These are phyloP conservation scores for Meda fulgida DNA, from an alignment of 2,797 vertebrate species.

Conservation along the genomic window DNA sequence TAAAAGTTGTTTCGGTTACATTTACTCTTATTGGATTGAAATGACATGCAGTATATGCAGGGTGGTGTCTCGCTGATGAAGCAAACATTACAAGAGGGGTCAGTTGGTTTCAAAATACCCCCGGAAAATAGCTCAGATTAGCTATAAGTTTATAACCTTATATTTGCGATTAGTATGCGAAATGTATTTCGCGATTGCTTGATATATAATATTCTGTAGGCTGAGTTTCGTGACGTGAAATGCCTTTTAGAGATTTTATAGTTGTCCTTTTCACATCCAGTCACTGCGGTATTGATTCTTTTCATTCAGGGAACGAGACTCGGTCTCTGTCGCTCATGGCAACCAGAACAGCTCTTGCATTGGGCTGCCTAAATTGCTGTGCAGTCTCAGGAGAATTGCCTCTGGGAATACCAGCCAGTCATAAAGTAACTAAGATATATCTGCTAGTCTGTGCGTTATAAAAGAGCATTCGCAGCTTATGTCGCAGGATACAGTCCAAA, in stretches of 20 bases:
- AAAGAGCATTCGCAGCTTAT: neutral
- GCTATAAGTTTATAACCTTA: neutral
- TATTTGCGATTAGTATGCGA: neutral
- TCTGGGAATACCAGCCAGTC: slow-evolving; percentile 50
- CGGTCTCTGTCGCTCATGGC: slow-evolving; percentile 73
- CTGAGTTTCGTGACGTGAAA: neutral
- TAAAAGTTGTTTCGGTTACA: neutral
- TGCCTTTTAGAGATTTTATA: neutral
- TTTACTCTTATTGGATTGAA: neutral
- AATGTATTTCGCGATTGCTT: neutral
- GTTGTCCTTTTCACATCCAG: slow-evolving; percentile 69
- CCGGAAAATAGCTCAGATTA: neutral
- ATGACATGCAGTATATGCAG: slow-evolving; percentile 9
- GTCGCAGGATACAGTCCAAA: neutral
- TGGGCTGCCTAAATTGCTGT: slow-evolving; percentile 57
- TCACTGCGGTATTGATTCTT: slow-evolving; percentile 73
- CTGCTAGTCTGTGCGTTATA: slow-evolving; percentile 36
- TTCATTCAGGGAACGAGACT: slow-evolving; percentile 65
- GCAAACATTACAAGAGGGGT: slow-evolving; percentile 11
- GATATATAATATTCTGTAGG: too few relatives aligned
- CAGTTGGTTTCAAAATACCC: neutral
- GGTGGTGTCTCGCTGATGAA: slow-evolving; percentile 49
- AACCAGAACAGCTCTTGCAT: slow-evolving; percentile 67
- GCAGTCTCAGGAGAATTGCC: slow-evolving; percentile 53
- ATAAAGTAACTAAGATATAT: slow-evolving; percentile 51